A percentile compares a stretch with the other conserved stretches of the same genome.
These are phyloP conservation scores for Pipra filicauda DNA, from an alignment of 2,113 vertebrate species.

Conservation along the genomic window DNA sequence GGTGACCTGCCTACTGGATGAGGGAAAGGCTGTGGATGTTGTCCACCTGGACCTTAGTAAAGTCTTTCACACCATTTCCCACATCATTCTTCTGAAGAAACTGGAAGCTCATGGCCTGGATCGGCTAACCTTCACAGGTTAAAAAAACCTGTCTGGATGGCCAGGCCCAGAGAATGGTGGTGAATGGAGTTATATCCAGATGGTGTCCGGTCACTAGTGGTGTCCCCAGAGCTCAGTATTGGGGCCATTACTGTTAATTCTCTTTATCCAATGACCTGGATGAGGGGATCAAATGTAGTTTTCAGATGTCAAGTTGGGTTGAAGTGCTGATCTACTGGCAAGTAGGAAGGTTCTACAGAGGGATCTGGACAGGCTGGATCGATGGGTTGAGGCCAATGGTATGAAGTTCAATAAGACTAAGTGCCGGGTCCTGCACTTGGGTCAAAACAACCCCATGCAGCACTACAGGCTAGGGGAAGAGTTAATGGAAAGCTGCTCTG, in stretches of 20 bases:
- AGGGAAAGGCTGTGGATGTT: background rate
- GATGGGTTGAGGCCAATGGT: rapidly evolving
- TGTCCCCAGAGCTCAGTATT: background rate
- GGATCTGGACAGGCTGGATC: background rate
- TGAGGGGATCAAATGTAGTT: background rate
- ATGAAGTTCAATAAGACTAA: background rate
- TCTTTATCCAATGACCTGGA: background rate
- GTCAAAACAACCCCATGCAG: background rate
- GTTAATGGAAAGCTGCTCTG: background rate
- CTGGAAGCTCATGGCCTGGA: background rate
- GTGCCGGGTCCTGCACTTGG: no score
- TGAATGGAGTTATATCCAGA: background rate
- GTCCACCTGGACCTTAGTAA: background rate
- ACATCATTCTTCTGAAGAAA: background rate
- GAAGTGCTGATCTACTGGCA: background rate
- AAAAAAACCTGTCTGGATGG: background rate
- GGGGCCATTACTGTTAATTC: background rate
- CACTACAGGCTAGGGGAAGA: background rate
- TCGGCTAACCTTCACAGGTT: background rate
- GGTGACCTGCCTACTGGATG: background rate
- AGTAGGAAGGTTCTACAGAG: background rate
- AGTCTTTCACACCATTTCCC: background rate
- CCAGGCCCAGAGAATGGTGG: background rate
- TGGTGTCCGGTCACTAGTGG: background rate
- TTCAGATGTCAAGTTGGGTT: background rate